Conservation (phyloP, 2,797 vertebrate genomes). For the Pseudomugil tenellus region DNA sequence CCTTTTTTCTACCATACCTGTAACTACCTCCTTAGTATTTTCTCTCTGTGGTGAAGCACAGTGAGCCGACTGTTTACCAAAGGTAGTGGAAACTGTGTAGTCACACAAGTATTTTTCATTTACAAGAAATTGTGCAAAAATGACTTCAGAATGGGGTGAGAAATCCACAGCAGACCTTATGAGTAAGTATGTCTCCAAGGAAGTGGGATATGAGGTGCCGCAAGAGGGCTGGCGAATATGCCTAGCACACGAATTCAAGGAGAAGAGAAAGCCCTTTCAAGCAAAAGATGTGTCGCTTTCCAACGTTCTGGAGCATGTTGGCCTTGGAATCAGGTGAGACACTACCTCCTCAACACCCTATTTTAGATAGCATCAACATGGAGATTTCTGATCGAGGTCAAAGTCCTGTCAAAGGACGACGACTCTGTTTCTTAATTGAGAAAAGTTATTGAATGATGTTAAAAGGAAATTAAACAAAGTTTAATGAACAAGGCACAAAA, state of each 20-base stretch:
- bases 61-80: slow-evolving; percentile 15
- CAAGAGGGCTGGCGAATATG: slow-evolving; percentile 93
- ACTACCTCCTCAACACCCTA: background rate
- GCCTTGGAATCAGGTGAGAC: slow-evolving; percentile 88
- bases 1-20: background rate
- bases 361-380: background rate
- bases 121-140: slow-evolving; percentile 19
- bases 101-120: background rate
- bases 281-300: slow-evolving; percentile 87
- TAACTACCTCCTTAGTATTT: slow-evolving; percentile 9
- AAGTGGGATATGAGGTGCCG: slow-evolving; percentile 84
- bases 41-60: slow-evolving; percentile 1
- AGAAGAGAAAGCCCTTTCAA: slow-evolving; percentile 92
- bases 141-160: slow-evolving; percentile 76
- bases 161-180: slow-evolving; percentile 83
- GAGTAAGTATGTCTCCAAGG: slow-evolving; percentile 85
- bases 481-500: too few species aligned
- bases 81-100: slow-evolving; percentile 18
- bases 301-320: slow-evolving; percentile 85
- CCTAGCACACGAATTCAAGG: slow-evolving; percentile 91
- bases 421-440: too few species aligned
- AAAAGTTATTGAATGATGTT: too few species aligned
- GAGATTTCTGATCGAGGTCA: background rate
- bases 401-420: too few species aligned
- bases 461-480: too few species aligned